Evolutionary conservation across 1,140 invertebrate genomes (phyloP).

Genomic region (Heliconius melpomene): DNA sequence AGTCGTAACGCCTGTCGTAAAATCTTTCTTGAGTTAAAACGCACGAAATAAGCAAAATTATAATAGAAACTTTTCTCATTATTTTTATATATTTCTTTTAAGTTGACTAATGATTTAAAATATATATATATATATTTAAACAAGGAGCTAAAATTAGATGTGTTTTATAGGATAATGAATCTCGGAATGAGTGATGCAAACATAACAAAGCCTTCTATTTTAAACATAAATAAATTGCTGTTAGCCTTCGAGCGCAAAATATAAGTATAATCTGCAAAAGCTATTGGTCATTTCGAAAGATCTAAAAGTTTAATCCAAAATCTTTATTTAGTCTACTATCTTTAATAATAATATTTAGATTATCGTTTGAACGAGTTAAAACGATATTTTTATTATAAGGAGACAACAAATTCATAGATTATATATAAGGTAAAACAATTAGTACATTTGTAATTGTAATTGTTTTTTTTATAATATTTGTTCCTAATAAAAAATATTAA

Average conservation of each 20-base stretch:
- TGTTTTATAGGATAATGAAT: constrained; percentile 9
- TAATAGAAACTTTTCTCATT: constrained; percentile 17
- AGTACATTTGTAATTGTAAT: too few relatives aligned
- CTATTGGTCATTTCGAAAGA: not conserved
- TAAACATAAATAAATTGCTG: constrained; percentile 23
- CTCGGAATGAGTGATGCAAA: constrained; percentile 13
- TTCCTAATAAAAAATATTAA: too few relatives aligned
- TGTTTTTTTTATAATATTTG: too few relatives aligned
- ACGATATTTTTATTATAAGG: too few relatives aligned
- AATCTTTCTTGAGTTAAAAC: constrained; percentile 43
- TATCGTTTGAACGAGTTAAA: too few relatives aligned
- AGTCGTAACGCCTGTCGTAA: constrained; percentile 77
- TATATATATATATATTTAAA: not conserved
- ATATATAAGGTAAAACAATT: too few relatives aligned
- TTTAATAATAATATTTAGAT: too few relatives aligned
- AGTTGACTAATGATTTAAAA: too few relatives aligned
- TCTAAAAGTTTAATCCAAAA: not conserved
- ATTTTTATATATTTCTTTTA: not conserved
- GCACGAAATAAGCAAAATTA: constrained; percentile 33
- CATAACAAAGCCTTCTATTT: constrained; percentile 21
- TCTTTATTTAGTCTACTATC: too few relatives aligned
- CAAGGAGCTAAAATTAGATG: not conserved
- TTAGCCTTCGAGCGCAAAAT: constrained; percentile 18
- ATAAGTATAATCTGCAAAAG: not conserved
- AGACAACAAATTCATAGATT: too few relatives aligned